Conservation (phyloP, 2,113 vertebrate species). For the Eubucco bourcierii region DNA sequence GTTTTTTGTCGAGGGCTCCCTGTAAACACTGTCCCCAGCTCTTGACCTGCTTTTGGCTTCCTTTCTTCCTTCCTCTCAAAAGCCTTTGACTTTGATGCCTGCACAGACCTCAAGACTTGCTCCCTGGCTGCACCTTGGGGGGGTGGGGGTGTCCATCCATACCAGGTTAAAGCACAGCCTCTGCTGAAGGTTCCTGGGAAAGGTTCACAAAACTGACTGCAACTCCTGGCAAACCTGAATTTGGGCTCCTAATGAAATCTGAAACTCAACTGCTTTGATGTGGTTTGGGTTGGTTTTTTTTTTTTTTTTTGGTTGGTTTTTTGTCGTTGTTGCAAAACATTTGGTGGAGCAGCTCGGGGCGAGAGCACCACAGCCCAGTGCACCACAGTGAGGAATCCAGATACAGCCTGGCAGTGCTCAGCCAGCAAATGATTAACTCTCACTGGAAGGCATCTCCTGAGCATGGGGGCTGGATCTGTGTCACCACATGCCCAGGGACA, state of each 20-base stretch:
- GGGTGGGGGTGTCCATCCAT: neutral
- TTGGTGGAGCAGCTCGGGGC: neutral
- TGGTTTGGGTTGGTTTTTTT: constrained; percentile 49
- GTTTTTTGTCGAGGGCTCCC: too few species aligned
- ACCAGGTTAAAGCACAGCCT: neutral
- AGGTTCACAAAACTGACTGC: neutral
- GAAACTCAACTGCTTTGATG: constrained; percentile 58
- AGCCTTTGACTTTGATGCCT: rapidly evolving
- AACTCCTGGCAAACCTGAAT: constrained; percentile 42
- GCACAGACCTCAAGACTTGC: neutral
- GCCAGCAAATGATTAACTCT: constrained; percentile 22
- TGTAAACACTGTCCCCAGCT: neutral
- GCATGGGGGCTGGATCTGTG: neutral
- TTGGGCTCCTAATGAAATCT: constrained; percentile 13
- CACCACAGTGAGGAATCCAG: neutral
- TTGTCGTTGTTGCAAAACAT: constrained; percentile 34
- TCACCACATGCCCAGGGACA: neutral
- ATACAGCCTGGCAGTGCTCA: neutral
- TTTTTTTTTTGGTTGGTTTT: neutral
- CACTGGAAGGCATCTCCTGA: neutral
- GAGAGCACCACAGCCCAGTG: neutral
- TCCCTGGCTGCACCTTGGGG: neutral
- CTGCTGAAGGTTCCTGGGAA: constrained; percentile 21
- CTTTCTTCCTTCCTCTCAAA: neutral
- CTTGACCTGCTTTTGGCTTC: neutral